phyloP scores from a whole-genome alignment of 1,140 invertebrate species.

The Linepithema humile region DNA sequence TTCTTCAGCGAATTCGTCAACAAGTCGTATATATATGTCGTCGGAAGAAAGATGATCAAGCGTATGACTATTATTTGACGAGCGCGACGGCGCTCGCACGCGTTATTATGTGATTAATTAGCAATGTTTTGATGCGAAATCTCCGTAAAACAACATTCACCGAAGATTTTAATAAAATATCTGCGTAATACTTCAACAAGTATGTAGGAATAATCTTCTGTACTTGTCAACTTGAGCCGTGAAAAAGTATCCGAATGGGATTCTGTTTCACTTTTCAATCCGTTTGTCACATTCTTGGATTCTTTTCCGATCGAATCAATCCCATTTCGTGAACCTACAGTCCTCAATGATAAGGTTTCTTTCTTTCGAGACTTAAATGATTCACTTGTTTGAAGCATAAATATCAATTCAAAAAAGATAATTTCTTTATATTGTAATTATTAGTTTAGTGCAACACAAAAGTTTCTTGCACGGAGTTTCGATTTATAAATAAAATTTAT shows the following conservation, averaged over 20 bases:
- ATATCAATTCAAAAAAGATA: constrained; percentile 2
- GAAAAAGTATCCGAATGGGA: neutral
- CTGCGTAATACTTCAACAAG: constrained; percentile 40
- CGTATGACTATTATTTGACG: neutral
- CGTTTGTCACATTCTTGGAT: neutral
- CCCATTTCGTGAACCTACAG: neutral
- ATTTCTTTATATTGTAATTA: neutral
- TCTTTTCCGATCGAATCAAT: neutral
- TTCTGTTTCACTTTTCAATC: neutral
- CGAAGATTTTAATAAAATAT: constrained; percentile 2
- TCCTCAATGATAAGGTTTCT: constrained; percentile 10
- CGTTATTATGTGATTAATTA: constrained; percentile 1
- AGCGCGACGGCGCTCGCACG: neutral
- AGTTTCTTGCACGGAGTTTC: neutral
- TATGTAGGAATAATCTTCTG: constrained; percentile 7
- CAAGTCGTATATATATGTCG: neutral
- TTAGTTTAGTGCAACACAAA: neutral
- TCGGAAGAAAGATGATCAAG: constrained; percentile 1
- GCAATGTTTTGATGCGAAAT: neutral
- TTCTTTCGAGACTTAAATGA: neutral
- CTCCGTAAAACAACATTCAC: constrained; percentile 1
- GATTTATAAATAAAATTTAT: too few species aligned
- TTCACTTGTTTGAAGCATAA: neutral
- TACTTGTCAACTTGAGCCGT: neutral
- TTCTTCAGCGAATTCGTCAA: neutral